These are phyloP conservation scores for Ammospiza maritima DNA, from an alignment of 2,797 vertebrate genomes.

Conservation along the genomic window DNA sequence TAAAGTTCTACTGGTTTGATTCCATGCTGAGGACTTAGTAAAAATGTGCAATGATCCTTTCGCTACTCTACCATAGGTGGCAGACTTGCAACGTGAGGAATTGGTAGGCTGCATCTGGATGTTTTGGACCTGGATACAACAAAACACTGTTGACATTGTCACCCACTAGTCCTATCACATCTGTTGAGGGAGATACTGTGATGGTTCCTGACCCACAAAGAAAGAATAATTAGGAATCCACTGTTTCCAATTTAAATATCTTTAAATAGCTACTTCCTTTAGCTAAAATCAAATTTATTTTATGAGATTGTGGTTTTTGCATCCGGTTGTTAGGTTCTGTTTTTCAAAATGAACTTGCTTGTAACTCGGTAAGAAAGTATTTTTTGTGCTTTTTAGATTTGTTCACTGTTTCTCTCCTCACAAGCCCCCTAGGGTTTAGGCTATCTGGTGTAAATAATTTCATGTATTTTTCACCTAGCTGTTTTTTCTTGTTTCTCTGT, in stretches of 20 bases:
- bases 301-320: not conserved
- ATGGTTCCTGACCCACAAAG: not conserved
- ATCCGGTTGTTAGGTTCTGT: not conserved
- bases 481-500: constrained; percentile 19
- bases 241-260: not conserved
- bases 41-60: not conserved
- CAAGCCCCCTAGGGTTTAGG: constrained; percentile 19
- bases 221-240: not conserved
- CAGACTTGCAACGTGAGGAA: not conserved
- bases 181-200: not conserved
- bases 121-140: not conserved
- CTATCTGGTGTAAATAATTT: constrained; percentile 13
- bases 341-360: not conserved
- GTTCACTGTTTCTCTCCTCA: not conserved
- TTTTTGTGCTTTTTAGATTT: not conserved
- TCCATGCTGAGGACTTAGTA: not conserved
- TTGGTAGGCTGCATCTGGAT: not conserved
- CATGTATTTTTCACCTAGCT: constrained; percentile 26
- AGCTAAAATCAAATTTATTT: not conserved
- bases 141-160: not conserved
- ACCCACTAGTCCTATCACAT: fast-evolving
- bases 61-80: not conserved
- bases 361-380: not conserved
- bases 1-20: not conserved
- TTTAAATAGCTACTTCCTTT: not conserved